phyloP scores from a whole-genome alignment of 35 echinoderm and acorn worm genomes.

The Heliocidaris tuberculata region DNA sequence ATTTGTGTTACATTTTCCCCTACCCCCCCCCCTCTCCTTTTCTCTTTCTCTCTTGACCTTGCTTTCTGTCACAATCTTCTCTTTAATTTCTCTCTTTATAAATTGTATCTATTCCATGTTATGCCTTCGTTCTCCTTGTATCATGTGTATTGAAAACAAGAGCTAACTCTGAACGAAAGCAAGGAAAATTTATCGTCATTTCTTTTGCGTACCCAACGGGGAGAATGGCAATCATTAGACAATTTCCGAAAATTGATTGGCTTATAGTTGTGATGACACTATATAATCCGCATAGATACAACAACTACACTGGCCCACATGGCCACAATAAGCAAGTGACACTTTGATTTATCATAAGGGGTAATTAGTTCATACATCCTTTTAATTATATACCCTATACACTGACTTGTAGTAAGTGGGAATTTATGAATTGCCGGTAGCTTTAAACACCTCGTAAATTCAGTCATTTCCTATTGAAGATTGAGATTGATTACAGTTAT shows the following conservation, averaged over 20 bases:
- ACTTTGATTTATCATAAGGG: background rate
- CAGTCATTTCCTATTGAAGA: background rate
- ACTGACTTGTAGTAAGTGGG: background rate
- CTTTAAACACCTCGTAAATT: background rate
- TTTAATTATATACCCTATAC: background rate
- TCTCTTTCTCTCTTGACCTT: background rate
- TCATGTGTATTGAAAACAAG: too few species aligned
- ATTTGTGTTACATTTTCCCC: too few species aligned
- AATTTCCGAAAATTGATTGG: constrained; percentile 5
- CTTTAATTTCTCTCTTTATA: too few species aligned
- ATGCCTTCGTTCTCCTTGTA: background rate
- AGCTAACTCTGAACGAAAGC: background rate
- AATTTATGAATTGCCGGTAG: background rate
- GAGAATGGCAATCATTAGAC: background rate
- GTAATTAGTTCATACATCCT: background rate
- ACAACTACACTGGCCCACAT: background rate
- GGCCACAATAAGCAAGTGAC: background rate
- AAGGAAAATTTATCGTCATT: background rate
- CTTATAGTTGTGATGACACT: background rate
- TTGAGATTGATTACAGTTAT: background rate
- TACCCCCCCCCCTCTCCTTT: background rate
- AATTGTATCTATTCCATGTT: background rate
- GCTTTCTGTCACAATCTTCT: background rate
- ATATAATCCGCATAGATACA: background rate
- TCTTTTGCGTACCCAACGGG: background rate